Conservation (phyloP, 2,113 vertebrate genomes). For the Nipponia nippon region DNA sequence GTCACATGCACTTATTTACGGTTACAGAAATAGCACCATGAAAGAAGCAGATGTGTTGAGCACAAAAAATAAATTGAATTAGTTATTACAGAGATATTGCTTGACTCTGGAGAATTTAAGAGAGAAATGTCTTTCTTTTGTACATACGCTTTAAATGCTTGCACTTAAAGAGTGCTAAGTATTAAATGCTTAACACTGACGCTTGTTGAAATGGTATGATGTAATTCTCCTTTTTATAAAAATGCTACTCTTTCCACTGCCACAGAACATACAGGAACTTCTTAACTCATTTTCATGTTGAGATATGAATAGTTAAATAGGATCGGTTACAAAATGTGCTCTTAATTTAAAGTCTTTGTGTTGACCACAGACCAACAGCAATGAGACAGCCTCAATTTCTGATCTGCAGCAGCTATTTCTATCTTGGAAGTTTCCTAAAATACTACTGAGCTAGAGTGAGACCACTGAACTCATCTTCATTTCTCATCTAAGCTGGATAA, state of each 20-base stretch:
- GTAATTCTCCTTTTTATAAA: neutral
- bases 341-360: neutral
- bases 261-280: neutral
- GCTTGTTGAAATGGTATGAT: neutral
- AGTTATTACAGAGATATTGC: neutral
- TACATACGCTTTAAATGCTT: neutral
- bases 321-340: neutral
- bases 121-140: neutral
- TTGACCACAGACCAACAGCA: neutral
- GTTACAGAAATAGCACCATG: slow-evolving; percentile 51
- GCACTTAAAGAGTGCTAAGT: neutral
- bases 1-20: slow-evolving; percentile 51
- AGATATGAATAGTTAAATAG: neutral
- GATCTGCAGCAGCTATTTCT: slow-evolving; percentile 22
- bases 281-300: neutral
- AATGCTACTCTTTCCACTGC: neutral
- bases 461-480: neutral
- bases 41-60: slow-evolving; percentile 49
- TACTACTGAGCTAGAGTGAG: neutral
- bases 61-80: neutral
- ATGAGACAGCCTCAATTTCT: neutral
- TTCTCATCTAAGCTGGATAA: neutral
- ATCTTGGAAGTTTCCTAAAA: slow-evolving; percentile 4
- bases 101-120: neutral
- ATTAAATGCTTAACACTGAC: neutral